Evolutionary conservation across 2,797 vertebrate genomes (phyloP), one percentile per base, ranked within the genome.

Genomic region (Vespertilio murinus): DNA sequence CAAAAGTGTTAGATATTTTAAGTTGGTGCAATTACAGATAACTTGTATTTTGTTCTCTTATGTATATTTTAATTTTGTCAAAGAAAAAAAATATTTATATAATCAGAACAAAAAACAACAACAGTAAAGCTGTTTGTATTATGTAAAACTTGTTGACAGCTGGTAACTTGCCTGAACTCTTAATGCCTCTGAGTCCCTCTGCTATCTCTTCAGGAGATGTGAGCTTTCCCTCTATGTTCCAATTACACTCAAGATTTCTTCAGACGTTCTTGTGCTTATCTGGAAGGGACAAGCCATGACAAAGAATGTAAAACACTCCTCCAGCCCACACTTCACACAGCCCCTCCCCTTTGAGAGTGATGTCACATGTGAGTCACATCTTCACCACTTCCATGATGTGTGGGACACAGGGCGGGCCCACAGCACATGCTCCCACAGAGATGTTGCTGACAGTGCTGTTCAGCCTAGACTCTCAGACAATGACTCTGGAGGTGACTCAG

Each of bases 161-260:
- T 73, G 59, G 61, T 56, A 92, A 47, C 88, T 84, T 93, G 82
- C 71, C 75, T 80, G 38, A 83, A 88, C 17, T 70, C 35, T 59
- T 67, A 23, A n/a, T 2, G 54, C 20, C 79, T 90, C 88, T 38
- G 40, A 95, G 25, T 38, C 42, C 12, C 20, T 92, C 56, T 90
- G 67, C 90, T 75, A 65, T 97, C 90, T 92, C 67, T 56, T 96
- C 70, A 90, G 71, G 38, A 80, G 65, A 80, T 49, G 25, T 86
- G 64, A 22, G 11, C 30, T 93, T 89, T 80, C 49, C 22, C 16
- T 74, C 47, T 92, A 13, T 69, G 70, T 80, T 90, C 40, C 79
- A 88, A 81, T 92, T 35, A 88, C 22, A 59, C 84, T 94, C 90
- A 93, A 87, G 77, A 93, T 94, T 90, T 94, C 94, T 92, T 33